Base-by-base conservation (phyloP, 2,888 invertebrate genomes). In the Tinea semifulvella region DNA sequence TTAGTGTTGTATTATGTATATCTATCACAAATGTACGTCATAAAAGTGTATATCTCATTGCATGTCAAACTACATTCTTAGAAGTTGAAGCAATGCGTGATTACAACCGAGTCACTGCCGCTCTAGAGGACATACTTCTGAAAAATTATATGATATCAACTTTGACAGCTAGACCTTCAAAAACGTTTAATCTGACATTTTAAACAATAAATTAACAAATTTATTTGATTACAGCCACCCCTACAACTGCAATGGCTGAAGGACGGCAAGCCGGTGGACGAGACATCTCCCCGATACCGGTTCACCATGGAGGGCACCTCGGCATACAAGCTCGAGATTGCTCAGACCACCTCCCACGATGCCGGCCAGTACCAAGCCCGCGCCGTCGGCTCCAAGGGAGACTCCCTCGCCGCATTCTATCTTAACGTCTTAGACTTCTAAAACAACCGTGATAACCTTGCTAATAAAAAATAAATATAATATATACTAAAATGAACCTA, bases 211-310 rank as follows among this genome's bases (percentile, higher is more conserved):
- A 25, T 10, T 7, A 25, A n/a, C n/a, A 28, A n/a, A 38, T 16
- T 18, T 16, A 5, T 8, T 51, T 49, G 26, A 2, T 36, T 47
- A 55, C 68, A 84, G 61, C 81, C 86, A 60, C 85, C 87, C 55
- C 77, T 89, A 54, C 86, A 88, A 65, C 80, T 89, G 46, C 85
- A 84, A 54, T 97, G 97, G 96, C 82, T 92, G 61, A 96, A 96
- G 82, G 96, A 97, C 82, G 94, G 94, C 58, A 92, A 92, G 63
- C 87, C 89, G 46, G 87, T 97, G 55, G 91, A 93, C 64, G 94
- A 95, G 64, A 83, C 83, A 18, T 84, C 85, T 40, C 79, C 88
- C 47, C 86, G 91, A 63, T 92, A 90, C 69, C 88, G 89, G 61
- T 91, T 94, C 74, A 90, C 89, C 48, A 89, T 90, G 69, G 92